These are phyloP conservation scores for Myrmecobius fasciatus DNA, from an alignment of 2,113 vertebrate genomes.

Conservation along the genomic window DNA sequence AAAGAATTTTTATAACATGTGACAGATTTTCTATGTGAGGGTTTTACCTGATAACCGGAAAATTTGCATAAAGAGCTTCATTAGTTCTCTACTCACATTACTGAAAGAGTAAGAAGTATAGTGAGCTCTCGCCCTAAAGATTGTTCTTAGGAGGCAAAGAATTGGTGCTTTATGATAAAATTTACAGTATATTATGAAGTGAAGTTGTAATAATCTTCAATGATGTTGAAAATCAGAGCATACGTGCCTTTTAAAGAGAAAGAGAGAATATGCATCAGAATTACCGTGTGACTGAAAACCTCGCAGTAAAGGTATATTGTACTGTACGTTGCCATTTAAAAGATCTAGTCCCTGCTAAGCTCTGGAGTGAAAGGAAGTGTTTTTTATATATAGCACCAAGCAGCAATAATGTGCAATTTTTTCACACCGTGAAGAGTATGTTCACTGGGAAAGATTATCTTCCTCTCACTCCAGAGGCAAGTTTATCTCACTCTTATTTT, in stretches of 20 bases:
- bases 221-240: constrained; percentile 82
- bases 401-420: constrained; percentile 57
- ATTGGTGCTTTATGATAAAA: constrained; percentile 84
- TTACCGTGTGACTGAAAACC: constrained; percentile 31
- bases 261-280: constrained; percentile 82
- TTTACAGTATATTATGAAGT: constrained; percentile 80
- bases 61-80: constrained; percentile 88
- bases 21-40: constrained; percentile 85
- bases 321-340: constrained; percentile 62
- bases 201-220: constrained; percentile 84
- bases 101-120: constrained; percentile 77
- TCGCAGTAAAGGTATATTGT: constrained; percentile 66
- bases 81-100: constrained; percentile 85
- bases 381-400: constrained; percentile 54
- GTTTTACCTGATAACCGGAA: constrained; percentile 87
- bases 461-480: constrained; percentile 54
- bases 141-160: constrained; percentile 81
- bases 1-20: constrained; percentile 88
- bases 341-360: constrained; percentile 41
- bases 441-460: constrained; percentile 64
- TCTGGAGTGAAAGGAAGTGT: constrained; percentile 49
- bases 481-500: constrained; percentile 68
- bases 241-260: constrained; percentile 76
- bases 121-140: constrained; percentile 77
- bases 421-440: constrained; percentile 50